Conservation (phyloP, 2,888 invertebrate genomes). For the Synanthedon tipuliformis region DNA sequence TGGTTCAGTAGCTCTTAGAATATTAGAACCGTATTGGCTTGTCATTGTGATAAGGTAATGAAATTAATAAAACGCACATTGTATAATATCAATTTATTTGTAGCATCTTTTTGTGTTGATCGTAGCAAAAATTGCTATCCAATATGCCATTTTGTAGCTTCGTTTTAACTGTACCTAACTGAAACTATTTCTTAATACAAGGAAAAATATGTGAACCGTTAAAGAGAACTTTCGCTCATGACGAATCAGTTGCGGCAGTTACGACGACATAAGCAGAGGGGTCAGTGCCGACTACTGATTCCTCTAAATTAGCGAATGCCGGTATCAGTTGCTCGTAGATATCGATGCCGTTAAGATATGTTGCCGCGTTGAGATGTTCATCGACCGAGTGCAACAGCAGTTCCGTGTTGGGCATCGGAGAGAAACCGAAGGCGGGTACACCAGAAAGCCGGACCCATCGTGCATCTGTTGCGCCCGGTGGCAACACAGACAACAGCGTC, state of each 20-base stretch:
- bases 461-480: constrained; percentile 87
- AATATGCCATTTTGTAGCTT: too few relatives aligned
- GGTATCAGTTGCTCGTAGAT: constrained; percentile 71
- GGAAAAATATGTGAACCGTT: too few relatives aligned
- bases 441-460: constrained; percentile 79
- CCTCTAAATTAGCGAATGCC: neutral
- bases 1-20: too few relatives aligned
- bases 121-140: too few relatives aligned
- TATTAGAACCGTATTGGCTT: too few relatives aligned
- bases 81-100: too few relatives aligned
- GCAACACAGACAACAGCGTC: constrained; percentile 72
- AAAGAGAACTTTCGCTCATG: too few relatives aligned
- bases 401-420: constrained; percentile 84
- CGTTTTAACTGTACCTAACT: too few relatives aligned
- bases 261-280: neutral
- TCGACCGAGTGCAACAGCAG: constrained; percentile 85
- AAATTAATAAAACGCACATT: too few relatives aligned
- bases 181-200: too few relatives aligned
- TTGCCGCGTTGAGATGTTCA: constrained; percentile 77
- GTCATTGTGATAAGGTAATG: too few relatives aligned
- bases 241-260: neutral
- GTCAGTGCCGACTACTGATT: neutral
- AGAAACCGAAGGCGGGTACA: constrained; percentile 84
- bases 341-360: constrained; percentile 79
- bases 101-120: too few relatives aligned